Conservation (phyloP, 2,888 invertebrate species). For the Pandemis heparana region DNA sequence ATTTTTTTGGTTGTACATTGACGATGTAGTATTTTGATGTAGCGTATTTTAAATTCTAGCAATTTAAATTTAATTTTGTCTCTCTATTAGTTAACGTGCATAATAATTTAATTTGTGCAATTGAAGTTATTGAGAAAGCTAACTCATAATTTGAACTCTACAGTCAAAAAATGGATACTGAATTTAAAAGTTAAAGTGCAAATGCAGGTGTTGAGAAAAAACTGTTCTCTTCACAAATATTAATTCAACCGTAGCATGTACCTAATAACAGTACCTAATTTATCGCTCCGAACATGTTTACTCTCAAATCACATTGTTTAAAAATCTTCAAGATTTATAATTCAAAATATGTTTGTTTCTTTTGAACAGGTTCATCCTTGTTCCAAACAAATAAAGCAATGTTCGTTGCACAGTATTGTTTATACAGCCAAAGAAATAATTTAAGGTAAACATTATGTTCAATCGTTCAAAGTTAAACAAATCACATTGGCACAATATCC, state of each 20-base stretch:
- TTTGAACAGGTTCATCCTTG: not conserved
- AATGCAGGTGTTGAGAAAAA: not conserved
- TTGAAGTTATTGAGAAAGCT: not conserved
- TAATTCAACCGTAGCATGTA: not conserved
- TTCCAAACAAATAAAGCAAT: not conserved
- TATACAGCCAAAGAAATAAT: slow-evolving; percentile 7
- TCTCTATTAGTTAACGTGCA: slow-evolving; percentile 16
- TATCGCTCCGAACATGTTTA: not conserved
- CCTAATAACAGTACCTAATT: not conserved
- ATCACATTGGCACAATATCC: not conserved
- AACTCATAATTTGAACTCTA: not conserved
- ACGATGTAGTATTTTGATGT: slow-evolving; percentile 1
- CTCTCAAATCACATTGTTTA: not conserved
- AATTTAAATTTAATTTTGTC: not conserved
- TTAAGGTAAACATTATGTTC: not conserved
- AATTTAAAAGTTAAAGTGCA: not conserved
- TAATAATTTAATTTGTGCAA: slow-evolving; percentile 6
- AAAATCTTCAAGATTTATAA: not conserved
- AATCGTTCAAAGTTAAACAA: not conserved
- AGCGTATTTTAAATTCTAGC: not conserved
- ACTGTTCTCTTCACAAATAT: not conserved
- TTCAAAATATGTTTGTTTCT: too few relatives aligned
- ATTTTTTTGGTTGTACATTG: slow-evolving; percentile 13
- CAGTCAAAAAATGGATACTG: too few relatives aligned
- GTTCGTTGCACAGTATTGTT: not conserved